phyloP scores from a whole-genome alignment of 2,113 vertebrate genomes.

The Sceloporus undulatus region DNA sequence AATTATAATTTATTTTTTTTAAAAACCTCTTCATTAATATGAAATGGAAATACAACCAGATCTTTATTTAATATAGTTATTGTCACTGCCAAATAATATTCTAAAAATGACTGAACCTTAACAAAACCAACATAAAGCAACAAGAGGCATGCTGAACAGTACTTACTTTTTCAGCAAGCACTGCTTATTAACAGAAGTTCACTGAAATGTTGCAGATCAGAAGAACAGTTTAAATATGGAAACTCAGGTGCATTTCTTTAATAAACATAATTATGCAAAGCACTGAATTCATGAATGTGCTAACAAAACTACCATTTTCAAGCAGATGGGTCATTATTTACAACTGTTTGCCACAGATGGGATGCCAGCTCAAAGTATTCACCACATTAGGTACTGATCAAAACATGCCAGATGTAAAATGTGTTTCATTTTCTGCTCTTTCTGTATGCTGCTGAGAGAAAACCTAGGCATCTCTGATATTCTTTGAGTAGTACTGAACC shows the following conservation, averaged over 20 bases:
- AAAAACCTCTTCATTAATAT: slow-evolving; percentile 8
- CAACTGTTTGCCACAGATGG: slow-evolving; percentile 73
- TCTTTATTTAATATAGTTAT: slow-evolving; percentile 30
- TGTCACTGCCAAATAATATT: slow-evolving; percentile 31
- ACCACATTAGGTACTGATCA: slow-evolving; percentile 67
- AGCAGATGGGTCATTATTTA: slow-evolving; percentile 76
- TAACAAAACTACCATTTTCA: slow-evolving; percentile 68
- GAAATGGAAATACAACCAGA: slow-evolving; percentile 25
- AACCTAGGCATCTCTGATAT: slow-evolving; percentile 43
- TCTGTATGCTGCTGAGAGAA: slow-evolving; percentile 13
- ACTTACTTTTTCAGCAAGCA: slow-evolving; percentile 41
- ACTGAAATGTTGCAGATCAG: slow-evolving; percentile 39
- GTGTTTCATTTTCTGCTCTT: slow-evolving; percentile 35
- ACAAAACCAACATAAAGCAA: slow-evolving; percentile 33
- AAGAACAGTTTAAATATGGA: slow-evolving; percentile 46
- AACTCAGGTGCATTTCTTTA: slow-evolving; percentile 64
- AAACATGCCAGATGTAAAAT: slow-evolving; percentile 60
- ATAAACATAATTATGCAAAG: slow-evolving; percentile 72
- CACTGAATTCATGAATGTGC: slow-evolving; percentile 58
- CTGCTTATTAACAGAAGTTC: slow-evolving; percentile 28
- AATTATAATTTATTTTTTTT: neutral
- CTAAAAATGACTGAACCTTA: slow-evolving; percentile 34
- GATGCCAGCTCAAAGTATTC: slow-evolving; percentile 65
- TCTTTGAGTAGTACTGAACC: slow-evolving; percentile 47
- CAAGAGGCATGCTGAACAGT: neutral